Conservation (phyloP, 92 coral and sea anemone genomes). For the Palythoa grandiflora region DNA sequence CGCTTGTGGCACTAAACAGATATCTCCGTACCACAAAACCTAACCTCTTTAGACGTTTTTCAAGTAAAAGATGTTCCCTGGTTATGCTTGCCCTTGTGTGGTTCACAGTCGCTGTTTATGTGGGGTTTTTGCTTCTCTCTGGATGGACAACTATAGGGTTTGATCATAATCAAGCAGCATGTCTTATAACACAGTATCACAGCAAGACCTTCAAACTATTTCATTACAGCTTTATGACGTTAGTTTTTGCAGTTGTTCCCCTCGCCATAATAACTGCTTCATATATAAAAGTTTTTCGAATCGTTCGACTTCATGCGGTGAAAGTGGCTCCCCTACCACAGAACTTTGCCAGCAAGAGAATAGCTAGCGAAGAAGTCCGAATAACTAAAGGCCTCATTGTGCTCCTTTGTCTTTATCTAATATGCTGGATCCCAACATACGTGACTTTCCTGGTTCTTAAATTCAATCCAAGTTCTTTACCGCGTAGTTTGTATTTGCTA, state of each 20-base stretch:
- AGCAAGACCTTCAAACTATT: conserved; percentile 9
- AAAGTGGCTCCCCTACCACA: not conserved
- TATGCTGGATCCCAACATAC: conserved; percentile 8
- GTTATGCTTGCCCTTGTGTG: not conserved
- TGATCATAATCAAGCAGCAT: conserved; percentile 34
- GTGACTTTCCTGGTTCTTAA: not conserved
- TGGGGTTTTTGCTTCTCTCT: conserved; percentile 28
- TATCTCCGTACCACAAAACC: conserved; percentile 16
- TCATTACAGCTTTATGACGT: conserved; percentile 39
- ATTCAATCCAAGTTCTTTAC: not conserved
- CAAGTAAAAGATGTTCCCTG: not conserved
- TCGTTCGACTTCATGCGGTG: conserved; percentile 23
- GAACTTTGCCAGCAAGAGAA: not conserved
- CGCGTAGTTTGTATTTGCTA: not conserved
- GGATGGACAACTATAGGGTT: conserved; percentile 27
- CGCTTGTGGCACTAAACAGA: conserved; percentile 44
- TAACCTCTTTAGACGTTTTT: conserved; percentile 22
- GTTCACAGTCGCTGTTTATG: conserved; percentile 7
- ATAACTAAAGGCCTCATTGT: not conserved
- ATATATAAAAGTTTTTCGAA: conserved; percentile 26
- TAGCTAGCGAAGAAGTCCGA: not conserved
- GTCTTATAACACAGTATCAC: conserved; percentile 14
- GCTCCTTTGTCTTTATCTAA: not conserved
- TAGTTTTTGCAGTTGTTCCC: conserved; percentile 20
- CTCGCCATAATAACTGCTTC: conserved; percentile 20